Percentiles rank a stretch among this genome's conserved stretches.
Conservation (phyloP, 1,140 invertebrate genomes). For the Stenopsyche tienmushanensis region DNA sequence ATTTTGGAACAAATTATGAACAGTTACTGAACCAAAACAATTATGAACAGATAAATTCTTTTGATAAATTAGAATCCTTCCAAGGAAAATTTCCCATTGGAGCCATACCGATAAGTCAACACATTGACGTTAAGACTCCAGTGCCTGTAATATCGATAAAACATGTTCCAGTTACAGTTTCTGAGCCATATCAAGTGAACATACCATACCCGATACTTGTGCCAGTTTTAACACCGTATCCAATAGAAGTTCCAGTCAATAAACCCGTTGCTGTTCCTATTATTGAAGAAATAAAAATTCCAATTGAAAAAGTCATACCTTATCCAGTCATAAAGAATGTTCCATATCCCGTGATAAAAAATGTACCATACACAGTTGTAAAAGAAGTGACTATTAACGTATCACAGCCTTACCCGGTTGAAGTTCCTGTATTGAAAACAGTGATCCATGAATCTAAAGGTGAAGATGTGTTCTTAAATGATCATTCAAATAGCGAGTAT, state of each 20-base stretch:
- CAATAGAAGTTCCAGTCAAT: slow-evolving; percentile 64
- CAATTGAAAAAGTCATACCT: slow-evolving; percentile 70
- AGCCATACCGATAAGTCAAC: slow-evolving; percentile 59
- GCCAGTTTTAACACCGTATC: slow-evolving; percentile 63
- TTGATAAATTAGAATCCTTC: too few species aligned
- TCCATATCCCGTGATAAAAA: slow-evolving; percentile 71
- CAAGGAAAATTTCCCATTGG: slow-evolving; percentile 29
- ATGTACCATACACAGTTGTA: slow-evolving; percentile 66
- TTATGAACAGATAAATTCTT: neutral
- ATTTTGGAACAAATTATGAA: too few species aligned
- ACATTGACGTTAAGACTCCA: slow-evolving; percentile 67
- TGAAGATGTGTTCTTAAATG: neutral
- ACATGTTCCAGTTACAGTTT: slow-evolving; percentile 66
- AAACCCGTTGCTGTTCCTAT: slow-evolving; percentile 66
- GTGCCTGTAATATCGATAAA: slow-evolving; percentile 66
- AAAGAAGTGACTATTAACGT: slow-evolving; percentile 71
- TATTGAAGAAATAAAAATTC: slow-evolving; percentile 68
- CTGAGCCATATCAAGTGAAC: slow-evolving; percentile 65
- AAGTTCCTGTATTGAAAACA: slow-evolving; percentile 71
- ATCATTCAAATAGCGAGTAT: neutral
- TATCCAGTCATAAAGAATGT: slow-evolving; percentile 71
- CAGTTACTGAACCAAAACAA: neutral
- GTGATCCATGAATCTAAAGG: slow-evolving; percentile 54
- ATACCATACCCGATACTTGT: slow-evolving; percentile 69
- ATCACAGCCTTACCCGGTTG: slow-evolving; percentile 71